Base-by-base conservation (phyloP, 2,888 invertebrate species). In the Mimumesa dahlbomi region DNA sequence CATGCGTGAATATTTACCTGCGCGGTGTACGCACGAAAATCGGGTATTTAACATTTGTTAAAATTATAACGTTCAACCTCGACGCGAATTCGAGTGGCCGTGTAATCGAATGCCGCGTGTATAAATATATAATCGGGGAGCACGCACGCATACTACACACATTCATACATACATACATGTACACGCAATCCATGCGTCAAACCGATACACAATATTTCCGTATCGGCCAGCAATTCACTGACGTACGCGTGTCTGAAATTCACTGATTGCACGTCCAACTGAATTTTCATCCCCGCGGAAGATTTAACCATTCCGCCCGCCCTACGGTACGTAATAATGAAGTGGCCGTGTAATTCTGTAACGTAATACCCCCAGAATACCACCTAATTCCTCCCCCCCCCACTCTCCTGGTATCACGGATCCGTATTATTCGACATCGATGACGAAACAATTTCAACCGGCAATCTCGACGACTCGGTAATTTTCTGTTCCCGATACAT, bases 151-250 rank as follows among this genome's bases (percentile, higher is more conserved):
- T n/a, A n/a, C n/a, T n/a, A n/a, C n/a, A n/a, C n/a, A n/a, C 9
- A 48, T 1, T 0, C 13, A 6, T 6, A 29, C 21, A 40, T 19
- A 25, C 21, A 42, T 49, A 43, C 9, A 13, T 16, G 61, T 1
- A 25, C 54, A 48, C 56, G 63, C 74, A 53, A 77, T 74, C 71
- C 77, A 59, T 77, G 77, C 77, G 36, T 65, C 71, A 62, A 50
- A 16, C 73, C 64, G 71, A 74, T 77, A 77, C n/a, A n/a, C n/a
- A n/a, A n/a, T n/a, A n/a, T 77, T 77, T 77, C 77, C 74, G 77
- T 77, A 74, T 77, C 74, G 71, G n/a, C 18, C 63, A 64, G 77
- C 67, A 71, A 77, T 77, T 77, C 64, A 67, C 56, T 61, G 69
- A 69, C 65, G 58, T 69, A 49, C 65, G 52, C 65, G 73, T 67